Conservation (phyloP, 2,797 vertebrate species). For the Cuniculus paca region DNA sequence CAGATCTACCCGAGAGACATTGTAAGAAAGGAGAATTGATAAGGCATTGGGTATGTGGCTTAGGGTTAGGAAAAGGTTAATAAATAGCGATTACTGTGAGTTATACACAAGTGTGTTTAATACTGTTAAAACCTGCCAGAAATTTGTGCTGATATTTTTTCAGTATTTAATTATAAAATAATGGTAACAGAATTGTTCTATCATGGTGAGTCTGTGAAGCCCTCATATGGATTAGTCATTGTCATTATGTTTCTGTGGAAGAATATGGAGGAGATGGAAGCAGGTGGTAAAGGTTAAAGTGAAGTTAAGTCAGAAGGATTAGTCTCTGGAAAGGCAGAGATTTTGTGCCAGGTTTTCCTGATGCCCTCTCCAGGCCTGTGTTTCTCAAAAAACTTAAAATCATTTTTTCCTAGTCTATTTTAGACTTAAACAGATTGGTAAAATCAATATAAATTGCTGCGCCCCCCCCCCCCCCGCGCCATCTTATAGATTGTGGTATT, state of each 20-base stretch:
- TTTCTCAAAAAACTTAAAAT: background rate
- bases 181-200: background rate
- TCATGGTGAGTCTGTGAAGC: background rate
- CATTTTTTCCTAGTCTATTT: background rate
- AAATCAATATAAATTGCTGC: constrained; percentile 22
- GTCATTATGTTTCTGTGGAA: background rate
- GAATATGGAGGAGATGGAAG: background rate
- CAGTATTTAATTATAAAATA: constrained; percentile 17
- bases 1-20: background rate
- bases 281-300: background rate
- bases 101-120: background rate
- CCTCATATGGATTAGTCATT: background rate
- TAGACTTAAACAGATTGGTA: constrained; percentile 36
- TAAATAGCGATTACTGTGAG: constrained; percentile 28
- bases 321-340: background rate
- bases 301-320: background rate
- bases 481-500: background rate
- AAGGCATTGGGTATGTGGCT: background rate
- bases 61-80: background rate
- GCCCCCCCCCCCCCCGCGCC: background rate
- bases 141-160: constrained; percentile 42
- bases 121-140: constrained; percentile 32
- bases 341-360: background rate
- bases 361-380: background rate
- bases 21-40: background rate